Evolutionary conservation across 2,888 invertebrate genomes (phyloP), one percentile per base, ranked within the genome.

Genomic region (Cerastoderma edule): DNA sequence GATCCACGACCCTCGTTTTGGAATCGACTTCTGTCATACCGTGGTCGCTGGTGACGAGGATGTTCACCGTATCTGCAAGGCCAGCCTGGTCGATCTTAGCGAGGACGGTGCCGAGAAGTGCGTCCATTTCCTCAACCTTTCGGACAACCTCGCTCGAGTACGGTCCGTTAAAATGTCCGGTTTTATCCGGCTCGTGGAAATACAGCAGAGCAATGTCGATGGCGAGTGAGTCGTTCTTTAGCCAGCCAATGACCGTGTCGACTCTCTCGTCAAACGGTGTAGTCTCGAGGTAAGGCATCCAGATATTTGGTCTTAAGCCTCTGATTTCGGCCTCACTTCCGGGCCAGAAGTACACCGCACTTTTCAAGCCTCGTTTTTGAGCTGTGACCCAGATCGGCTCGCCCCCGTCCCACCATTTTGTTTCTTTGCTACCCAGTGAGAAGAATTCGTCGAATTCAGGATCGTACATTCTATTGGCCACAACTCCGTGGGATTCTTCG

Each of bases 401-500:
- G 13, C 87, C 89, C 6, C 75, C 88, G 30, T 88, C 78, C 90
- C 90, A 90, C 90, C 89, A 89, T 66, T 82, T 80, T 10, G 82
- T 60, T 5, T 86, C 85, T 13, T 64, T 81, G 27, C 76, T 85
- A 6, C 53, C 27, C 68, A 83, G 73, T 19, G 28, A 53, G 70
- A 90, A 90, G 0, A 66, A 76, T 35, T 76, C 80, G 64, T 92
- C 87, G 46, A 87, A 89, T n/a, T 91, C 85, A 0, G 93, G 92
- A 88, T 95, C 95, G 85, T 94, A 95, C 87, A 95, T 94, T 54
- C 89, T 87, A 88, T 95, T 96, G 33, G 94, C 95, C 1, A 95
- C 89, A 35, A 96, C 95, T 0, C 96, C 96, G 91, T 96, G 96
- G 3, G 91, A 93, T 90, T 95, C 95, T 0, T 95, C 93, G 87